phyloP scores from a whole-genome alignment of 2,113 vertebrate genomes.

The Mobula hypostoma region DNA sequence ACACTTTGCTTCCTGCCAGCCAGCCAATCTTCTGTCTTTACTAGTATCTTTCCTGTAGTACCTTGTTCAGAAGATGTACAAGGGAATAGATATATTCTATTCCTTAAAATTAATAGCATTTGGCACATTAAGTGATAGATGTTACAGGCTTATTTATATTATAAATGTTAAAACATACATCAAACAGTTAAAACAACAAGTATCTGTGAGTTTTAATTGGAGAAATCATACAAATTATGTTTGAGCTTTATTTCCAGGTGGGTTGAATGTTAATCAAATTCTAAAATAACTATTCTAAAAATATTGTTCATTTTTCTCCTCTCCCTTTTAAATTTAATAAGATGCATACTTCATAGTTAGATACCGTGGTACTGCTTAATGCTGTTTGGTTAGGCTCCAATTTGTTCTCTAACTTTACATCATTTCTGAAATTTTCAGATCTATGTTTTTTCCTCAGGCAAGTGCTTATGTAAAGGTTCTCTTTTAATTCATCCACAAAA shows the following conservation, averaged over 20 bases:
- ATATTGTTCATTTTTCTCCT: background rate
- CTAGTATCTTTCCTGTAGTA: too few relatives aligned
- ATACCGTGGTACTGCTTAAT: background rate
- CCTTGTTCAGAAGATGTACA: too few relatives aligned
- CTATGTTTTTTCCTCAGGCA: background rate
- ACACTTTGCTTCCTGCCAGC: too few relatives aligned
- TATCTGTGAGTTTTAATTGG: background rate
- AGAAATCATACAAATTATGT: background rate
- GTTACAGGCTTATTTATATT: background rate
- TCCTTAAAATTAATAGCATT: background rate
- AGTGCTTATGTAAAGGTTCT: background rate
- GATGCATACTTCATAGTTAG: background rate
- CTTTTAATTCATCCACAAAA: background rate
- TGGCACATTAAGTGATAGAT: background rate
- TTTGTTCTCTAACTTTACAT: background rate
- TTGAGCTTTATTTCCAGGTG: background rate
- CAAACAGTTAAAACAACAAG: background rate
- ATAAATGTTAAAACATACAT: background rate
- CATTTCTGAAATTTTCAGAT: background rate
- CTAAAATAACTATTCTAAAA: background rate
- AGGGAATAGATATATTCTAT: background rate
- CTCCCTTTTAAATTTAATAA: background rate
- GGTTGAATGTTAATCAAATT: background rate
- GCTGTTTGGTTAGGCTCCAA: background rate
- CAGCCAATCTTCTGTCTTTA: too few relatives aligned